Base-by-base conservation (phyloP, 2,888 invertebrate species). In the Euzophera pinguis region DNA sequence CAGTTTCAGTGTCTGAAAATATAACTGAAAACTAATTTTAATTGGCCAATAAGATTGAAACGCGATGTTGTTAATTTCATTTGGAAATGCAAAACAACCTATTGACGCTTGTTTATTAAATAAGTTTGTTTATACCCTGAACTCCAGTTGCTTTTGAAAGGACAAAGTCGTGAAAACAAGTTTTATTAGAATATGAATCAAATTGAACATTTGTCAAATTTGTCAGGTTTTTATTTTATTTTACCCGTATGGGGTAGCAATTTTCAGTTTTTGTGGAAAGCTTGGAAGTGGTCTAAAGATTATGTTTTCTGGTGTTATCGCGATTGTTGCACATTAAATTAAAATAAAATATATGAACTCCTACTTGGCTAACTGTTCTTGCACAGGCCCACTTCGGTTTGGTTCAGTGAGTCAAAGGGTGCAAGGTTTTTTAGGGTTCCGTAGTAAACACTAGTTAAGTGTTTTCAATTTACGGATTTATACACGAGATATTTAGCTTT, bases 1-100 rank as follows among this genome's bases (percentile, higher is more conserved):
- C n/a, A n/a, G n/a, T n/a, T n/a, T n/a, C n/a, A n/a, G n/a, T n/a
- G 22, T 22, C 5, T 3, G 22, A 22, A 22, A 22, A 22, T 22
- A 22, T 32, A 32, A 32, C 3, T 32, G 32, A 6, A 32, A 8
- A 32, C 7, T 6, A 1, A 32, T 32, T 32, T 32, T 32, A 14
- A 14, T 12, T 4, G 3, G 39, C 13, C 16, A 3, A 10, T 3
- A 16, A 16, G 16, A 22, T 39, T 32, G 22, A 45, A 43, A 45
- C 37, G 29, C 12, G 22, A 7, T 17, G 13, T 29, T 48, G 42
- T 47, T 55, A 54, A 59, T 57, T 59, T 54, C 17, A 50, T 57
- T 57, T 59, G 53, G 55, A 53, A 53, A 59, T 57, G 55, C 53
- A 56, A 57, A 59, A 56, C 54, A 54, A 53, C 50, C 53, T 37